Conservation (phyloP, 1,140 invertebrate species). For the Eriocheir sinensis region DNA sequence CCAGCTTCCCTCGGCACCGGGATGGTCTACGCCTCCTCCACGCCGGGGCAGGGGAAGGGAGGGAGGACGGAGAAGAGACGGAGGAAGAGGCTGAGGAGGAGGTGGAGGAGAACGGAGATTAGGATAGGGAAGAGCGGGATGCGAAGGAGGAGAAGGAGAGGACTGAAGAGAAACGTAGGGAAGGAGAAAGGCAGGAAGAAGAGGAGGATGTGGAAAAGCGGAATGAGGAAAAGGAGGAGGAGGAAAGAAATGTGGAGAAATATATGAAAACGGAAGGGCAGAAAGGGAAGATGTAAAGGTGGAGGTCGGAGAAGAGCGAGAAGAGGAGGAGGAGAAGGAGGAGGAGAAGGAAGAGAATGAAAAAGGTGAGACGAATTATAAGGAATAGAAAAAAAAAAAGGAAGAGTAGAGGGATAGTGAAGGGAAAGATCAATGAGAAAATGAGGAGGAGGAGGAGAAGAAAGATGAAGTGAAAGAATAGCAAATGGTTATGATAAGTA, state of each 20-base stretch:
- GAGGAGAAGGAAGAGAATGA: not conserved
- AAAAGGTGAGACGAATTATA: not conserved
- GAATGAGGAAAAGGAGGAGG: not conserved
- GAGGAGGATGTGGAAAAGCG: not conserved
- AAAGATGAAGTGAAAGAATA: too few species aligned
- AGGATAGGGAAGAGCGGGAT: too few species aligned
- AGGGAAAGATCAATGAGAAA: not conserved
- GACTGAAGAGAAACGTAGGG: not conserved
- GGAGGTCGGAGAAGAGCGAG: too few species aligned
- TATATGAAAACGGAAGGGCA: not conserved
- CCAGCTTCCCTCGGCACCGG: too few species aligned
- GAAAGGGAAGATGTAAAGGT: not conserved
- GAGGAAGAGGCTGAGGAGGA: too few species aligned
- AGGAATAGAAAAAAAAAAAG: not conserved
- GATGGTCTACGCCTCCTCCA: too few species aligned
- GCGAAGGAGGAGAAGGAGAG: too few species aligned
- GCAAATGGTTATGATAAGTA: too few species aligned
- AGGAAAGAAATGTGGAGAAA: not conserved
- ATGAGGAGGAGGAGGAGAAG: not conserved
- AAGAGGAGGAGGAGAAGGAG: not conserved
- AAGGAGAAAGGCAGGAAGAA: not conserved
- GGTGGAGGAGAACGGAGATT: too few species aligned
- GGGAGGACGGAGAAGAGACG: too few species aligned
- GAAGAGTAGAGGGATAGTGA: not conserved
- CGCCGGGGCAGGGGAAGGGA: too few species aligned